Conservation (phyloP, 2,888 invertebrate genomes). For the Iphiclides podalirius region DNA sequence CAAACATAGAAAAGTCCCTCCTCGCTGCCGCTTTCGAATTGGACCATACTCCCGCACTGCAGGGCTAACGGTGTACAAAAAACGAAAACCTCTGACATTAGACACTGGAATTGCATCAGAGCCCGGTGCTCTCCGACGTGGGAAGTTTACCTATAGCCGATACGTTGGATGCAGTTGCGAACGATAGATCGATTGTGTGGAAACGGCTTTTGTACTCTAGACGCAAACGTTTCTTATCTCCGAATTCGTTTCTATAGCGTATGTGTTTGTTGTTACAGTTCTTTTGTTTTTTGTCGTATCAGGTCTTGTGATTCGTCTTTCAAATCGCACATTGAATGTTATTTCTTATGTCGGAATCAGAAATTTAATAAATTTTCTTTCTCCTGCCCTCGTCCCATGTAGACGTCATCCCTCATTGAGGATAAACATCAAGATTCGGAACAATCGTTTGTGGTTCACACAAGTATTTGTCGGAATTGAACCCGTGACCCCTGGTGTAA, state of each 20-base stretch:
- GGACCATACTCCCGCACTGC: conserved; percentile 39
- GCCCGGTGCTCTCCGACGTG: conserved; percentile 56
- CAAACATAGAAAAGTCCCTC: too few relatives aligned
- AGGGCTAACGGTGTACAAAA: conserved; percentile 74
- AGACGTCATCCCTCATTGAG: too few relatives aligned
- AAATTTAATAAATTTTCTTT: too few relatives aligned
- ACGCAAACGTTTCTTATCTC: conserved; percentile 3
- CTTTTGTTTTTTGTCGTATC: too few relatives aligned
- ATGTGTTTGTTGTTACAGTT: conserved; percentile 25
- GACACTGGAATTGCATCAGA: conserved; percentile 73
- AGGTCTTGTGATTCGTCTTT: too few relatives aligned
- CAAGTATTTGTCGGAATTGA: too few relatives aligned
- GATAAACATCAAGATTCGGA: too few relatives aligned
- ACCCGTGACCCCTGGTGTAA: too few relatives aligned
- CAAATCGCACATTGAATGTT: too few relatives aligned
- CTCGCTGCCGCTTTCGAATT: conserved; percentile 25
- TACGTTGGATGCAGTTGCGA: conserved; percentile 34
- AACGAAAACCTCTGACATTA: conserved; percentile 76
- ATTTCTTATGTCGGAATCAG: too few relatives aligned
- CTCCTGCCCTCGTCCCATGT: too few relatives aligned
- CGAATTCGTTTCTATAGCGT: conserved; percentile 5
- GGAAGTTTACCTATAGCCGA: conserved; percentile 63
- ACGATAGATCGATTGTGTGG: conserved; percentile 34
- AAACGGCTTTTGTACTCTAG: conserved; percentile 36
- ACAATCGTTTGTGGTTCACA: too few relatives aligned